Evolutionary conservation across 2,113 vertebrate species (phyloP), one percentile per base, ranked within the genome.

Genomic region (Lepus americanus): DNA sequence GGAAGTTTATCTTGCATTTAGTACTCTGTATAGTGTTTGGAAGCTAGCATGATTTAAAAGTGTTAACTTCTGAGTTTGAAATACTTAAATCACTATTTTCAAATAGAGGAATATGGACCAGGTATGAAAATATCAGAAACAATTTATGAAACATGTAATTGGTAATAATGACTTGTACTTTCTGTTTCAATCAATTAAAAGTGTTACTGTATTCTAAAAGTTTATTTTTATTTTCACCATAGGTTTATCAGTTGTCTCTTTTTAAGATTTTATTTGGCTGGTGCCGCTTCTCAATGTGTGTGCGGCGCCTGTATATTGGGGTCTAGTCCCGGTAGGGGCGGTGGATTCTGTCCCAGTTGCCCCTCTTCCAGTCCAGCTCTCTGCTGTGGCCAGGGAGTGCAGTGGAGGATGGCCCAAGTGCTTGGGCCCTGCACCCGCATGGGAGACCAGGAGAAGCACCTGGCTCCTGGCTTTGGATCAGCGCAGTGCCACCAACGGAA

Each of bases 221-320:
- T 3, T 59, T 78, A 67, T 93, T 78, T 87, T 82, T 84, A 72
- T 94, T 92, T 95, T 84, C 27, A 69, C 2, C 53, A 8, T 8
- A 80, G 6, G 13, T 76, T 90, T 76, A 70, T 11, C 20, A 90
- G 16, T 66, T 31, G 64, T 91, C 64, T 44, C 44, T 44, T 44
- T 44, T 44, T 44, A 44, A 44, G 44, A 44, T 44, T 44, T 44
- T 44, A 44, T 44, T 44, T 44, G 44, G 44, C 44, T 8, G 44
- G 44, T 6, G 44, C 44, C 7, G 7, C 44, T 7, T 6, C 44
- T 44, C 44, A 44, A 7, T 44, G n/a, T n/a, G n/a, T n/a, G n/a
- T 44, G 44, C 44, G 44, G 44, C 44, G 44, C 44, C 44, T 6
- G 44, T 7, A 44, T 7, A 44, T 7, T 7, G 7, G 44, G 44